A percentile compares a stretch with the other conserved stretches of the same genome.
Conservation (phyloP, 2,113 vertebrate genomes). For the Tetrao urogallus region DNA sequence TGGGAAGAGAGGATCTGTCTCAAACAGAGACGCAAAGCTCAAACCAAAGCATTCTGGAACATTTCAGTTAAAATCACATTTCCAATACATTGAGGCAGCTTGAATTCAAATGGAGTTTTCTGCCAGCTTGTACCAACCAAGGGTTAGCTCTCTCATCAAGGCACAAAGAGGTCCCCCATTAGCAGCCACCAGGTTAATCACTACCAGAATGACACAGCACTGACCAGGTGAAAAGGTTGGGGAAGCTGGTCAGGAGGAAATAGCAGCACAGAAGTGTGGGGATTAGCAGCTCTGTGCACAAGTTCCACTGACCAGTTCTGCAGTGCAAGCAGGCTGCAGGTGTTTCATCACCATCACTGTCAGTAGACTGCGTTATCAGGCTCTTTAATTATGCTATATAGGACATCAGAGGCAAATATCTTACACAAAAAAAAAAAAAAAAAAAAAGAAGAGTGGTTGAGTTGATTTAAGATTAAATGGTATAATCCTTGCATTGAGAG, state of each 20-base stretch:
- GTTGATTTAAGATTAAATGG: neutral
- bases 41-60: neutral
- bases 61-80: neutral
- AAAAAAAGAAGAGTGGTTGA: neutral
- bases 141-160: neutral
- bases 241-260: slow-evolving; percentile 10
- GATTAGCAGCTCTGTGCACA: neutral
- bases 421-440: neutral
- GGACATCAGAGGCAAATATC: neutral
- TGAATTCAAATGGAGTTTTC: neutral
- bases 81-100: neutral
- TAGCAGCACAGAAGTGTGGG: neutral
- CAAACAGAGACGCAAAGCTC: too few species aligned
- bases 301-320: neutral
- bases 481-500: neutral
- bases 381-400: neutral
- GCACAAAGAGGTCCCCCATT: neutral
- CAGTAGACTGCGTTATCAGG: neutral
- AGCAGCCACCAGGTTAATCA: neutral
- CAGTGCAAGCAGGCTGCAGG: neutral
- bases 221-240: slow-evolving; percentile 9
- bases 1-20: neutral
- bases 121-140: neutral
- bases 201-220: neutral
- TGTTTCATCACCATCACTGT: neutral